Evolutionary conservation across 1,140 invertebrate species (phyloP).

Genomic region (Eriocheir sinensis): DNA sequence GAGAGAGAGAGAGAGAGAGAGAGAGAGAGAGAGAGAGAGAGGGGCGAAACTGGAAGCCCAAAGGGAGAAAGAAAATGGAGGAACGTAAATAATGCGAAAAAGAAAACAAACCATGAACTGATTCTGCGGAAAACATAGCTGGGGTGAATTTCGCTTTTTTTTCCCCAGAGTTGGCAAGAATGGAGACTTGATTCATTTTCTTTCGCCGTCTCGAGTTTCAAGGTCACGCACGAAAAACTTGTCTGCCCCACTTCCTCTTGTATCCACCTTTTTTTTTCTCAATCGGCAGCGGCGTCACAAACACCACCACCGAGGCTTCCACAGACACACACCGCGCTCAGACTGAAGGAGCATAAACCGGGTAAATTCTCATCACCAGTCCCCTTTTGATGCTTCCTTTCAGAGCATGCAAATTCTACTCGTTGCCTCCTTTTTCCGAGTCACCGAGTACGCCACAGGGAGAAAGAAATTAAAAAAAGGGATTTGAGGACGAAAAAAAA

Average conservation of each 20-base stretch:
- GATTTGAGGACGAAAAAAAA: too few relatives aligned
- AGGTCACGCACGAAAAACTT: not conserved
- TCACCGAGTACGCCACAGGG: too few relatives aligned
- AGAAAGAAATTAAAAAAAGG: too few relatives aligned
- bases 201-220: not conserved
- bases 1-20: too few relatives aligned
- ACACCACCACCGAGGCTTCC: not conserved
- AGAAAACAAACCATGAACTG: not conserved
- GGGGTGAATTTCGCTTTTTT: not conserved
- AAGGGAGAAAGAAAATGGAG: not conserved
- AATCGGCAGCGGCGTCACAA: too few relatives aligned
- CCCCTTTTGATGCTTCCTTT: not conserved
- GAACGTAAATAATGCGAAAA: not conserved
- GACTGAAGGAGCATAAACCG: not conserved
- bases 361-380: not conserved
- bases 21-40: too few relatives aligned
- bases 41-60: not conserved
- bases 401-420: too few relatives aligned
- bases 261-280: not conserved
- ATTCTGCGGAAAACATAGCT: slow-evolving; percentile 16
- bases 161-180: not conserved
- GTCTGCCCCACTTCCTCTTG: too few relatives aligned
- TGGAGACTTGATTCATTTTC: slow-evolving; percentile 16
- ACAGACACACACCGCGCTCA: not conserved
- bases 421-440: too few relatives aligned